A percentile compares a stretch with the other conserved stretches of the same genome.
phyloP scores from a whole-genome alignment of 2,797 vertebrate genomes.

The Acipenser ruthenus region DNA sequence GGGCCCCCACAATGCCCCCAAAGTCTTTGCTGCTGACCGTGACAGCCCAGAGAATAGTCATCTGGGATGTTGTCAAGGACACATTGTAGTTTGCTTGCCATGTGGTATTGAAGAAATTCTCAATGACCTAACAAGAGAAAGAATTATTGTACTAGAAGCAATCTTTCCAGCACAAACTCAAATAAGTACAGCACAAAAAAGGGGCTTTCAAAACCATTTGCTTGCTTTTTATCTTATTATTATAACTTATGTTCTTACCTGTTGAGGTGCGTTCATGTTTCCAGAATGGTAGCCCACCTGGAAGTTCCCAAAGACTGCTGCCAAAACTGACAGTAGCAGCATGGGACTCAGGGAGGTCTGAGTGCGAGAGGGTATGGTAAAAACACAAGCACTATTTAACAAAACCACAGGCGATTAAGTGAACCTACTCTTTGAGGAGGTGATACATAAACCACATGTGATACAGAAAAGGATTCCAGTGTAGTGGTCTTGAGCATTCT shows the following conservation, averaged over 20 bases:
- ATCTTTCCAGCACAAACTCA: not conserved
- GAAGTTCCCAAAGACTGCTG: conserved; percentile 59
- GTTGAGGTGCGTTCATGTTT: conserved; percentile 63
- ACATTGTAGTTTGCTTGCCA: conserved; percentile 59
- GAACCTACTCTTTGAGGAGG: too few relatives aligned
- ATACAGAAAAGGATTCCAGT: too few relatives aligned
- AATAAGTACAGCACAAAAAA: conserved; percentile 21
- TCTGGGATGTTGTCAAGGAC: conserved; percentile 55
- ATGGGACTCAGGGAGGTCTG: conserved; percentile 53
- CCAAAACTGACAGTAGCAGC: conserved; percentile 57
- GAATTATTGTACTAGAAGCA: not conserved
- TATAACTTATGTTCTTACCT: conserved; percentile 39
- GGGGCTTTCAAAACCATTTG: conserved; percentile 18
- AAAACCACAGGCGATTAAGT: too few relatives aligned
- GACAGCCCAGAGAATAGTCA: conserved; percentile 64
- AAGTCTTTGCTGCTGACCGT: conserved; percentile 71
- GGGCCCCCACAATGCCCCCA: conserved; percentile 56
- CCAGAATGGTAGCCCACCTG: conserved; percentile 71
- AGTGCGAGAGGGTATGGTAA: not conserved
- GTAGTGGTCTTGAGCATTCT: too few relatives aligned
- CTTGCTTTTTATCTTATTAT: not conserved
- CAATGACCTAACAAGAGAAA: conserved; percentile 49
- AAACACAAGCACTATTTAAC: too few relatives aligned
- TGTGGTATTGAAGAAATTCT: conserved; percentile 64
- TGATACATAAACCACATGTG: too few relatives aligned